phyloP scores from a whole-genome alignment of 2,113 vertebrate species.

The Eulacestoma nigropectus region DNA sequence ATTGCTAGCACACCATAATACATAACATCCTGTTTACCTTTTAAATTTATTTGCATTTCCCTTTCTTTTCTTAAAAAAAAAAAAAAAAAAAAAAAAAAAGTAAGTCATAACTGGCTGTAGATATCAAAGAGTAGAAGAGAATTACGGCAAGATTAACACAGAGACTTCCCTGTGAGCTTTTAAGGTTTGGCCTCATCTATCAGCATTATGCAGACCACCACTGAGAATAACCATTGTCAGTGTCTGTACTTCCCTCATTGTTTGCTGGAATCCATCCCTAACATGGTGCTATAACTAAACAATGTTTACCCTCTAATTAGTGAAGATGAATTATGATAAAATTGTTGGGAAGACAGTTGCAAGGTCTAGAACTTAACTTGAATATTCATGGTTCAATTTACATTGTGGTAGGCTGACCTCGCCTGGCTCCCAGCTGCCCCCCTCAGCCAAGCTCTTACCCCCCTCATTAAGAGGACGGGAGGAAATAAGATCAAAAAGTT shows the following conservation, averaged over 20 bases:
- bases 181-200: background rate
- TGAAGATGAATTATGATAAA: background rate
- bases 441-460: fast-evolving
- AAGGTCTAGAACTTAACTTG: background rate
- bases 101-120: background rate
- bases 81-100: background rate
- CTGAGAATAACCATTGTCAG: background rate
- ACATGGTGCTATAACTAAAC: background rate
- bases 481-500: background rate
- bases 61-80: background rate
- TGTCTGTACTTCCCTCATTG: background rate
- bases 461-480: background rate
- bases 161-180: background rate
- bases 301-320: background rate
- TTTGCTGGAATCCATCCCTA: background rate
- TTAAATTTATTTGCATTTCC: background rate
- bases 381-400: background rate
- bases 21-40: background rate
- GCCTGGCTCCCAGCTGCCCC: background rate
- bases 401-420: background rate
- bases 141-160: background rate
- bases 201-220: background rate
- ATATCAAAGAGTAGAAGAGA: background rate
- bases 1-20: background rate
- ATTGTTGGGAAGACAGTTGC: background rate